Percentiles rank a stretch among this genome's conserved stretches.
These are phyloP conservation scores for Macrobrachium nipponense DNA, from an alignment of 1,140 invertebrate genomes.

Conservation along the genomic window DNA sequence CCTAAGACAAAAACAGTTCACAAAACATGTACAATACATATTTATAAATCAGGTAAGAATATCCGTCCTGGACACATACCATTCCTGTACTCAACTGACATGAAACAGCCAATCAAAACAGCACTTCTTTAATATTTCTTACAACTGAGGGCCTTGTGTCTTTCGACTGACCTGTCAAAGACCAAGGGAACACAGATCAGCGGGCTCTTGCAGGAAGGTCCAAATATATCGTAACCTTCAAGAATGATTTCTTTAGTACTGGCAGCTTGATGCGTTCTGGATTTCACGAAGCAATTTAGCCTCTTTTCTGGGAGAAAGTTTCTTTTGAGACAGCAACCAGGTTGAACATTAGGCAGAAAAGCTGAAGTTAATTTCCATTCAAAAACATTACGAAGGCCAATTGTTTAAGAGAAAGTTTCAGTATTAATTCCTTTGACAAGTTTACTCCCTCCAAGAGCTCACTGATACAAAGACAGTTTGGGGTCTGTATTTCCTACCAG, in stretches of 20 bases:
- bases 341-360: too few species aligned
- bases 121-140: slow-evolving; percentile 11
- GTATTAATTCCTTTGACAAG: too few species aligned
- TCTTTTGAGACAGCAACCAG: too few species aligned
- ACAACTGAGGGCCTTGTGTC: slow-evolving; percentile 12
- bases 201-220: slow-evolving; percentile 38
- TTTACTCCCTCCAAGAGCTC: too few species aligned
- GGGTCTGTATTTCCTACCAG: slow-evolving; percentile 54
- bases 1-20: slow-evolving; percentile 57
- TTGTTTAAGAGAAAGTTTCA: too few species aligned
- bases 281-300: too few species aligned
- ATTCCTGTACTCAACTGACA: slow-evolving; percentile 56
- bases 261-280: too few species aligned
- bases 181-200: slow-evolving; percentile 47
- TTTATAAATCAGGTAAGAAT: slow-evolving; percentile 60
- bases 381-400: too few species aligned
- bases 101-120: slow-evolving; percentile 53
- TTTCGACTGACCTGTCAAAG: slow-evolving; percentile 54
- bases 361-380: too few species aligned
- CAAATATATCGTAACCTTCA: background rate
- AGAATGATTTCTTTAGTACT: too few species aligned
- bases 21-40: slow-evolving; percentile 57
- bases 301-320: too few species aligned
- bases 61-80: slow-evolving; percentile 58
- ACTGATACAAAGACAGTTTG: slow-evolving; percentile 26